Base-by-base conservation (phyloP, 37 sponge, comb jelly and placozoan genomes). In the Ianthella basta region DNA sequence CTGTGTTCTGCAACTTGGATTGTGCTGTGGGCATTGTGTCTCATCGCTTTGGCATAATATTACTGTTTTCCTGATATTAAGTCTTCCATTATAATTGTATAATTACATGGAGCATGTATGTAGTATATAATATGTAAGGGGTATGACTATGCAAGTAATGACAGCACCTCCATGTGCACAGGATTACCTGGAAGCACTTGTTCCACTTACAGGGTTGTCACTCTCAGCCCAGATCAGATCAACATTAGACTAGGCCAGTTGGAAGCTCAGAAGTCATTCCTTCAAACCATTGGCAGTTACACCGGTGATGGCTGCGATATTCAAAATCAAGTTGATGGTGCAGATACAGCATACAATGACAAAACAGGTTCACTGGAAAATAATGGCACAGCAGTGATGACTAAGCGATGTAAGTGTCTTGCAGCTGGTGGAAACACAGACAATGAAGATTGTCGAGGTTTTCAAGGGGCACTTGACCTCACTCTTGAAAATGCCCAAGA, bases 141-240 rank as follows among this genome's bases (percentile, higher is more conserved):
- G n/a, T n/a, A n/a, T n/a, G n/a, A n/a, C n/a, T n/a, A n/a, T n/a
- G n/a, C n/a, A n/a, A n/a, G n/a, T n/a, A n/a, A n/a, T n/a, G n/a
- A n/a, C n/a, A n/a, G n/a, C n/a, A n/a, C n/a, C n/a, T n/a, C n/a
- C n/a, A n/a, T n/a, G n/a, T n/a, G n/a, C n/a, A n/a, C n/a, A n/a
- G n/a, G n/a, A n/a, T n/a, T n/a, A n/a, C n/a, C n/a, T n/a, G n/a
- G n/a, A n/a, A n/a, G n/a, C n/a, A n/a, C n/a, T n/a, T n/a, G n/a
- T 44, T 44, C 50, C 8, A 3, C 8, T 32, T 70, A 70, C 72
- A 70, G 72, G 3, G 54, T 75, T 5, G n/a, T 63, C 19, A 54
- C 56, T 29, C 63, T 60, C 4, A 86, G 73, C 34, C 87, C 86
- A 16, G 90, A 90, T 82, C 75, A 83, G 79, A 55, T 90, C 5